These are phyloP conservation scores for Cephus sareptanus DNA, from an alignment of 2,888 invertebrate genomes.

Conservation along the genomic window DNA sequence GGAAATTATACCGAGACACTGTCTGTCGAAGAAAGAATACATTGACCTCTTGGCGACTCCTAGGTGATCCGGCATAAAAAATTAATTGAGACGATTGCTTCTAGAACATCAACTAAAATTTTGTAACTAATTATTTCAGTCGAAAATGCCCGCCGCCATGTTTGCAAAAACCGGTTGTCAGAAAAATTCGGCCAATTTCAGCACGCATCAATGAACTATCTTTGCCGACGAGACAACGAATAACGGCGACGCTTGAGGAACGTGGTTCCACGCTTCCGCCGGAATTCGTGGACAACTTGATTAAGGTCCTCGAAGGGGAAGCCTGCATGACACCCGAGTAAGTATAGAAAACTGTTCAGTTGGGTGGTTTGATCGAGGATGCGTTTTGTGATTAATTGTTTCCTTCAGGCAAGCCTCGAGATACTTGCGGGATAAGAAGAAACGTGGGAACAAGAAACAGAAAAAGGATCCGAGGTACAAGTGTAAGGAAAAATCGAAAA, in stretches of 20 bases:
- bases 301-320: conserved; percentile 48
- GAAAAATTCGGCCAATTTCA: conserved; percentile 38
- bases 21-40: conserved; percentile 49
- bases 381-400: not conserved
- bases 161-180: conserved; percentile 26
- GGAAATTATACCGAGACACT: conserved; percentile 46
- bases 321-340: conserved; percentile 59
- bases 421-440: conserved; percentile 30
- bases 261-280: conserved; percentile 41
- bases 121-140: conserved; percentile 20
- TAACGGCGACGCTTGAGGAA: conserved; percentile 47
- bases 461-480: conserved; percentile 9
- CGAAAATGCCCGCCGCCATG: conserved; percentile 43
- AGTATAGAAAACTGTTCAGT: conserved; percentile 1
- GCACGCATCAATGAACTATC: conserved; percentile 50
- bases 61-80: conserved; percentile 31
- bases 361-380: not conserved
- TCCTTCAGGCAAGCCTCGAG: conserved; percentile 50
- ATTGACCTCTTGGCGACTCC: conserved; percentile 47
- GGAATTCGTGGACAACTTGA: conserved; percentile 48
- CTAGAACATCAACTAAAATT: not conserved
- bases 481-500: conserved; percentile 11
- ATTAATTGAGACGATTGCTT: not conserved
- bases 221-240: conserved; percentile 44
- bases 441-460: conserved; percentile 11